Evolutionary conservation across 2,888 invertebrate genomes (phyloP).

Genomic region (Melikaiella ostensackeni): DNA sequence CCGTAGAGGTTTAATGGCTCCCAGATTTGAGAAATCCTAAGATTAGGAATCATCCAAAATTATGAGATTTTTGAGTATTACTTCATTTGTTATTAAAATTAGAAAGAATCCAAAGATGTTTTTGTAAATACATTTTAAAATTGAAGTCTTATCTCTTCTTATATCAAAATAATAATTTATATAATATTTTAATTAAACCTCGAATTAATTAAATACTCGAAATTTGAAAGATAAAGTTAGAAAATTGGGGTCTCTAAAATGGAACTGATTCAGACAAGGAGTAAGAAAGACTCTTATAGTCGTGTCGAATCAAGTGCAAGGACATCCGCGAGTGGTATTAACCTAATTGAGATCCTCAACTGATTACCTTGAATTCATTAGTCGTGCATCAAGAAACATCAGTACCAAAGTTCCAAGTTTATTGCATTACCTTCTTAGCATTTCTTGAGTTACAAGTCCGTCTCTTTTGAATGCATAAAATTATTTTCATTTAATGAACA

Average conservation of each 20-base stretch:
- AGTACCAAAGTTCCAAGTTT: conserved; percentile 4
- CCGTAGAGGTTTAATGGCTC: too few relatives aligned
- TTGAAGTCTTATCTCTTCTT: too few relatives aligned
- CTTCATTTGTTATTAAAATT: too few relatives aligned
- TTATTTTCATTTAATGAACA: neutral
- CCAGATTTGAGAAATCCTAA: too few relatives aligned
- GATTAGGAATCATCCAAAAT: too few relatives aligned
- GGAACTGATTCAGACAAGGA: neutral
- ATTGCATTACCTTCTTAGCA: neutral
- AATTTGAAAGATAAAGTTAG: neutral
- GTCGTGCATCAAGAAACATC: conserved; percentile 6
- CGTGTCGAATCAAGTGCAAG: neutral
- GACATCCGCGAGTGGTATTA: neutral
- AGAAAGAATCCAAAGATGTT: too few relatives aligned
- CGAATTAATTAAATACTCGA: too few relatives aligned
- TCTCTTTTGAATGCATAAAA: too few relatives aligned
- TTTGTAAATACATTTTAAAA: too few relatives aligned
- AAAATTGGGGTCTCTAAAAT: neutral
- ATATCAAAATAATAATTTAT: too few relatives aligned
- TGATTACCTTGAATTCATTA: conserved; percentile 7
- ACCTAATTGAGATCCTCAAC: neutral
- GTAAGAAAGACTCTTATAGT: neutral
- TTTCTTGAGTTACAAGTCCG: neutral
- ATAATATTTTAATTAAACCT: too few relatives aligned
- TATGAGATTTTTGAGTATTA: too few relatives aligned